A percentile compares a stretch with the other conserved stretches of the same genome.
Conservation (phyloP, 2,888 invertebrate species). For the Habrosyne pyritoides region DNA sequence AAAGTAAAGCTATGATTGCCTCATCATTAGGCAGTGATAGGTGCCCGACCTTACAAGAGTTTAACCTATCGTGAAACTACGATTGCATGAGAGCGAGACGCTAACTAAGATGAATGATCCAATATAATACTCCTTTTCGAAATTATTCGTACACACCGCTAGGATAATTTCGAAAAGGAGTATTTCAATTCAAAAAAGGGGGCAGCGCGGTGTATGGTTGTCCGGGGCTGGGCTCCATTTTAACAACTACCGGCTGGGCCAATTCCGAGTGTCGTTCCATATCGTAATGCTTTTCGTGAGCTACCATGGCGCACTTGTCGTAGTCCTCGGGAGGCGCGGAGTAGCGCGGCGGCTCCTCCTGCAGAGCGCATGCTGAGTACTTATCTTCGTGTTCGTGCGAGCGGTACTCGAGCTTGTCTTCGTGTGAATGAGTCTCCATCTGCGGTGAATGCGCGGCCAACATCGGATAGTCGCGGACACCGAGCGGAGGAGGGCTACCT, state of each 20-base stretch:
- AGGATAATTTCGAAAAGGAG: constrained; percentile 83
- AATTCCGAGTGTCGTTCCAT: constrained; percentile 73
- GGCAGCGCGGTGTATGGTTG: constrained; percentile 88
- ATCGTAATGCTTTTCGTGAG: constrained; percentile 77
- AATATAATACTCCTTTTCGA: constrained; percentile 79
- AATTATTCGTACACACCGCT: constrained; percentile 60
- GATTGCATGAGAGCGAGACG: constrained; percentile 14
- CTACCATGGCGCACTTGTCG: constrained; percentile 83
- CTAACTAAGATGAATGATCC: not conserved
- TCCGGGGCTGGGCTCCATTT: constrained; percentile 82
- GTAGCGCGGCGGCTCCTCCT: constrained; percentile 82
- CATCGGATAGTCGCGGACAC: constrained; percentile 86
- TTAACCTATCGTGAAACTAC: constrained; percentile 14
- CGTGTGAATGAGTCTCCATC: constrained; percentile 80
- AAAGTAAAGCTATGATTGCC: no score
- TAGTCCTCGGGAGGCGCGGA: constrained; percentile 83
- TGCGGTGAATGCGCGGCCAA: constrained; percentile 85
- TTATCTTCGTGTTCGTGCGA: constrained; percentile 76
- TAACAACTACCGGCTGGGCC: constrained; percentile 77
- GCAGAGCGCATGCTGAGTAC: constrained; percentile 74
- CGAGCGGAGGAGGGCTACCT: constrained; percentile 86
- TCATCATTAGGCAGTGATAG: no score
- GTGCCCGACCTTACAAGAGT: no score
- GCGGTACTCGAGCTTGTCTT: constrained; percentile 76
- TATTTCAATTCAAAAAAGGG: constrained; percentile 90